Conservation (phyloP, 2,797 vertebrate species). For the Mus caroli region DNA sequence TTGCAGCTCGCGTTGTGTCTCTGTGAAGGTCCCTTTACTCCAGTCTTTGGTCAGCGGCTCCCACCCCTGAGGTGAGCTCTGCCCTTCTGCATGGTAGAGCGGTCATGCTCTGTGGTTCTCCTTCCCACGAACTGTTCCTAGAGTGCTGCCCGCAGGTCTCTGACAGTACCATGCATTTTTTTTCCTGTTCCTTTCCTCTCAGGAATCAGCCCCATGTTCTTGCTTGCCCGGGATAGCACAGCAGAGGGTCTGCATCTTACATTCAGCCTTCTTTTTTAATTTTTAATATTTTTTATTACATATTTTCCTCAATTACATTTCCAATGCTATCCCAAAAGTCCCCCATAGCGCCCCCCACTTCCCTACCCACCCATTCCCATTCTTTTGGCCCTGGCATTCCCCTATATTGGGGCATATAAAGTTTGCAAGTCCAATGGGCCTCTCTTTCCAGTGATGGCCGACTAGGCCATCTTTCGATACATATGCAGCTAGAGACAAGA, state of each 20-base stretch:
- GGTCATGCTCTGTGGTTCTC: rapidly evolving
- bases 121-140: rapidly evolving
- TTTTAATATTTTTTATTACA: too few relatives aligned
- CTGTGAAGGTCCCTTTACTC: not conserved
- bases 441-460: too few relatives aligned
- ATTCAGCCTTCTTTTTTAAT: not conserved
- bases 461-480: too few relatives aligned
- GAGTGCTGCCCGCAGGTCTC: not conserved
- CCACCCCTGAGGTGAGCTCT: not conserved
- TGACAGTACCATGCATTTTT: rapidly evolving
- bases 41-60: not conserved
- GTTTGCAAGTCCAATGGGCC: too few relatives aligned
- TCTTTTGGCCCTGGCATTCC: too few relatives aligned
- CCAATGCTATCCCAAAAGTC: too few relatives aligned
- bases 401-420: too few relatives aligned
- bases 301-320: too few relatives aligned
- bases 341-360: too few relatives aligned
- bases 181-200: not conserved
- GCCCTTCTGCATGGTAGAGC: too few relatives aligned
- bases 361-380: too few relatives aligned
- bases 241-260: not conserved
- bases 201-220: not conserved
- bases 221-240: not conserved
- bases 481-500: too few relatives aligned
- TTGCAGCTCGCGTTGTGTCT: not conserved